phyloP scores from a whole-genome alignment of 2,113 vertebrate genomes.

The Carlito syrichta region DNA sequence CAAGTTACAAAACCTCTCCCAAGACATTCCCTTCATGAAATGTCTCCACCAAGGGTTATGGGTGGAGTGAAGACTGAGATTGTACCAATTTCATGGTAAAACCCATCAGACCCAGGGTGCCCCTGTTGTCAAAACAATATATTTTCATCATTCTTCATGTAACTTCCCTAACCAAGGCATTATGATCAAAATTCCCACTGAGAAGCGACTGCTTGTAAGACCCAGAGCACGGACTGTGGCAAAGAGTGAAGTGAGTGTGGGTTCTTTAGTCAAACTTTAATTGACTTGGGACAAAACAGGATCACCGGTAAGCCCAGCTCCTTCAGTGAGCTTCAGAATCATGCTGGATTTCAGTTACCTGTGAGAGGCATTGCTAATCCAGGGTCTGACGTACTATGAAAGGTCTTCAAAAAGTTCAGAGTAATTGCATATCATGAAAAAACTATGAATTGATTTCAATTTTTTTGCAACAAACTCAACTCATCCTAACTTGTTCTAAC shows the following conservation, averaged over 20 bases:
- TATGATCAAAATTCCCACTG: background rate
- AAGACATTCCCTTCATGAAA: background rate
- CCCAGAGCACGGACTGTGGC: background rate
- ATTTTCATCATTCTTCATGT: background rate
- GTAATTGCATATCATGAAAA: too few species aligned
- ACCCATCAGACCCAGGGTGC: background rate
- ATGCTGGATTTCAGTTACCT: background rate
- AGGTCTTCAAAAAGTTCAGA: too few species aligned
- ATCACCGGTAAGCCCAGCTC: background rate
- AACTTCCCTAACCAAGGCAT: background rate
- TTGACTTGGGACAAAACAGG: background rate
- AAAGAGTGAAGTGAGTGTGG: background rate
- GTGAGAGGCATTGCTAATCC: background rate
- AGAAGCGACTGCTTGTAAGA: background rate
- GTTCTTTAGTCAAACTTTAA: background rate
- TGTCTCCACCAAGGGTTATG: accelerated
- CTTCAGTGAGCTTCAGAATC: background rate
- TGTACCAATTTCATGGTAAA: background rate
- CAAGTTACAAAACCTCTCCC: background rate
- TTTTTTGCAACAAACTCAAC: too few species aligned
- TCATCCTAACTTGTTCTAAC: too few species aligned
- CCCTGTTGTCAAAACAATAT: background rate
- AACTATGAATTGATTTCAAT: too few species aligned
- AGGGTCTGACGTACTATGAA: background rate
- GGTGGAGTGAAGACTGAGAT: background rate